Evolutionary conservation across 2,888 invertebrate genomes (phyloP), one percentile per base, ranked within the genome.

Genomic region (Laothoe populi): DNA sequence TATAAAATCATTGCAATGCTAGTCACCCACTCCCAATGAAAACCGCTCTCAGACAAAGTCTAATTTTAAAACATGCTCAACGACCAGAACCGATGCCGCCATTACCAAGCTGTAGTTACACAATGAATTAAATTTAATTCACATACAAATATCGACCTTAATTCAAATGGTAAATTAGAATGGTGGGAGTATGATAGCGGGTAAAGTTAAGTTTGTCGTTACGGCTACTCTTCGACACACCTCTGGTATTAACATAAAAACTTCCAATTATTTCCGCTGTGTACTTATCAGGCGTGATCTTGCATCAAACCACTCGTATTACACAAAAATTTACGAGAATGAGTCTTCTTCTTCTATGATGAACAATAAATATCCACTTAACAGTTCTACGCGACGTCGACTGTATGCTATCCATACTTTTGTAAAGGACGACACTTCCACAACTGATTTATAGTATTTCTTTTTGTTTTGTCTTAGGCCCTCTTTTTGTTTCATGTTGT

Each of bases 301-400:
- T 79, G 80, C 80, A 84, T 86, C 87, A 86, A 87, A 85, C 83
- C 76, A 84, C 84, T 88, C 84, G 84, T 84, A 84, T 90, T 88
- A 88, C 87, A 86, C 78, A 79, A 81, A 83, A 86, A 88, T 87
- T 90, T 88, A 90, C 83, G 88, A 86, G 83, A 84, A 82, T 83
- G 79, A 83, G 78, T 79, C 81, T 83, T 77, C 78, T 81, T 77
- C 67, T 79, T 74, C 70, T 81, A 78, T 86, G 86, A 86, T 85
- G 83, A 86, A 86, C 85, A 81, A 88, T 90, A 90, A 90, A 90
- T 91, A 87, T 61, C 69, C 76, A 72, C 81, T 86, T 88, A 88
- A 89, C 85, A 83, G 80, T 84, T 78, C 69, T 65, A 72, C 73
- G 82, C 69, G 66, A 72, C 73, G 82, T 82, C 83, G 72, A 78